These are phyloP conservation scores for Drosophila differens DNA, from an alignment of 2,888 invertebrate genomes.

Conservation along the genomic window DNA sequence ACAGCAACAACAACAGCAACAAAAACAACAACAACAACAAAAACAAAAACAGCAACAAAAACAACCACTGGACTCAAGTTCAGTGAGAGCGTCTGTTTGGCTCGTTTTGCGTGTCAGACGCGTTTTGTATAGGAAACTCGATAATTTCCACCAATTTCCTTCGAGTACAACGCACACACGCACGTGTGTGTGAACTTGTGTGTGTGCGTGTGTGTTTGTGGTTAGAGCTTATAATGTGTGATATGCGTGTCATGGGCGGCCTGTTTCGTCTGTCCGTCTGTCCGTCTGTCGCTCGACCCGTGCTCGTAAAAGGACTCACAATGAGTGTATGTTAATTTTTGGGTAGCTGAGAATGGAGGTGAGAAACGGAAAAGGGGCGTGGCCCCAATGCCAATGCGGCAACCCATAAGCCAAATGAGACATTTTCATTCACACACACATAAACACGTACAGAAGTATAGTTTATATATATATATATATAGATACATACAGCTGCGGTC, in stretches of 20 bases:
- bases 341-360: conserved; percentile 56
- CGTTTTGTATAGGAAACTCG: conserved; percentile 80
- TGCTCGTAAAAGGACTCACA: conserved; percentile 69
- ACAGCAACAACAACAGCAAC: conserved; percentile 9
- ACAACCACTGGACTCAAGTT: conserved; percentile 18
- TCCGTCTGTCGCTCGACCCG: not conserved
- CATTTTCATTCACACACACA: conserved; percentile 18
- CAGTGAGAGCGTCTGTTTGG: conserved; percentile 31
- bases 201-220: conserved; percentile 28
- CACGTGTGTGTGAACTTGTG: conserved; percentile 16
- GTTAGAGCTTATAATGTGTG: conserved; percentile 40
- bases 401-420: conserved; percentile 46
- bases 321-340: conserved; percentile 71
- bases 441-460: not conserved
- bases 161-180: conserved; percentile 35
- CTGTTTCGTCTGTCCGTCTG: conserved; percentile 13
- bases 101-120: conserved; percentile 72
- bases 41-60: not conserved
- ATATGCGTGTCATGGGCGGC: conserved; percentile 61
- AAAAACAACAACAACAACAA: conserved; percentile 1
- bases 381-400: conserved; percentile 42
- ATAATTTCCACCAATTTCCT: conserved; percentile 81
- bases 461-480: not conserved
- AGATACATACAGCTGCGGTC: not conserved
- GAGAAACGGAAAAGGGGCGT: conserved; percentile 68